Evolutionary conservation across 2,797 vertebrate species (phyloP).

Genomic region (Typhlichthys subterraneus): DNA sequence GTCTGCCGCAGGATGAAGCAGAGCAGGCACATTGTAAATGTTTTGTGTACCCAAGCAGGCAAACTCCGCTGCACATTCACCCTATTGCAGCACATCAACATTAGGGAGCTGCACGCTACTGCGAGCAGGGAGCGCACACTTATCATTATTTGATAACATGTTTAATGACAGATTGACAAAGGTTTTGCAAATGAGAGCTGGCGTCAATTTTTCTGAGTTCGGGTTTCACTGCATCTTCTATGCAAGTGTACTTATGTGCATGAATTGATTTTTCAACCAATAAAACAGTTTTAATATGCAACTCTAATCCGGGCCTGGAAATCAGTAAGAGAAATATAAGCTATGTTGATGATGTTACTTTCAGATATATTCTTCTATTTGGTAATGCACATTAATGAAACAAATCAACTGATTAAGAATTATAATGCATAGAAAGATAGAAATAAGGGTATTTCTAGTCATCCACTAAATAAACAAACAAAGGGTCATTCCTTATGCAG

Average conservation of each 20-base stretch:
- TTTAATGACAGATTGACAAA: slow-evolving; percentile 99
- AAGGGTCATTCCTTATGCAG: slow-evolving; percentile 32
- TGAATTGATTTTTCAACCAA: slow-evolving; percentile 90
- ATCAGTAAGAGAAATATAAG: slow-evolving; percentile 81
- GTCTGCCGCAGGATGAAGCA: slow-evolving; percentile 86
- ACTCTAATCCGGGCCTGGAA: slow-evolving; percentile 81
- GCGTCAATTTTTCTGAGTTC: slow-evolving; percentile 88
- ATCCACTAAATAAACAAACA: slow-evolving; percentile 25
- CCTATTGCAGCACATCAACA: slow-evolving; percentile 95
- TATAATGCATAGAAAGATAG: background rate
- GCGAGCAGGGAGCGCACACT: slow-evolving; percentile 88
- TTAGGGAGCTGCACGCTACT: slow-evolving; percentile 84
- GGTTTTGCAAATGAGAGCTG: slow-evolving; percentile 93
- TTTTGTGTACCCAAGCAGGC: slow-evolving; percentile 93
- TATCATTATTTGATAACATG: slow-evolving; percentile 98
- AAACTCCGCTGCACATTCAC: slow-evolving; percentile 92
- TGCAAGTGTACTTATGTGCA: slow-evolving; percentile 91
- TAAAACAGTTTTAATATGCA: slow-evolving; percentile 88
- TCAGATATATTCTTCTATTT: slow-evolving; percentile 53
- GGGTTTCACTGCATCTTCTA: slow-evolving; percentile 86
- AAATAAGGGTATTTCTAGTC: slow-evolving; percentile 38
- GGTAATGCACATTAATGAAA: too few relatives aligned
- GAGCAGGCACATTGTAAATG: slow-evolving; percentile 90
- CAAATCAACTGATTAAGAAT: slow-evolving; percentile 3
- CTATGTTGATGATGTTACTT: slow-evolving; percentile 72